phyloP scores from a whole-genome alignment of 2,888 invertebrate genomes.

The Tryphoninae sp. region DNA sequence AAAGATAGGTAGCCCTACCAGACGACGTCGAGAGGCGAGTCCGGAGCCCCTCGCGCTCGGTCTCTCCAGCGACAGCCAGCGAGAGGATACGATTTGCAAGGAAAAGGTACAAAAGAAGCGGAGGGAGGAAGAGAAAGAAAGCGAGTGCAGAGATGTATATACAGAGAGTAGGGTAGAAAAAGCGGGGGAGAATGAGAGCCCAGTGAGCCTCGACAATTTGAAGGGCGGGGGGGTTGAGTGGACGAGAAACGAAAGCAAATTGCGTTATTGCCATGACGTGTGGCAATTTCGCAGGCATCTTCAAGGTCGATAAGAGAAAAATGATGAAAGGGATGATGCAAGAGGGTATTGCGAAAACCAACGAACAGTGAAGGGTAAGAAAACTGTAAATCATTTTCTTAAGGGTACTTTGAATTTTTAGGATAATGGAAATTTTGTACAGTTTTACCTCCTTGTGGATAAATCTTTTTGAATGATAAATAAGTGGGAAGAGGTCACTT shows the following conservation, averaged over 20 bases:
- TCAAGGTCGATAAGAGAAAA: slow-evolving; percentile 53
- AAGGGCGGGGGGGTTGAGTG: slow-evolving; percentile 46
- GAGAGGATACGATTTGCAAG: slow-evolving; percentile 65
- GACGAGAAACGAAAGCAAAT: slow-evolving; percentile 64
- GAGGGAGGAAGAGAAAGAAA: slow-evolving; percentile 23
- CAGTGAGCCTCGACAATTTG: slow-evolving; percentile 54
- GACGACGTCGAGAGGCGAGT: slow-evolving; percentile 42
- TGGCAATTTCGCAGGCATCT: slow-evolving; percentile 59
- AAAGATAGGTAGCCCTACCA: slow-evolving; percentile 48
- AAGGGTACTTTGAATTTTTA: too few species aligned
- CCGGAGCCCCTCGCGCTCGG: slow-evolving; percentile 42
- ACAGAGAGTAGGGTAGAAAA: slow-evolving; percentile 23
- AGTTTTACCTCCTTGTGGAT: background rate
- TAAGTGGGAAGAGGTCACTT: too few species aligned
- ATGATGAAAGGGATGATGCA: slow-evolving; percentile 29
- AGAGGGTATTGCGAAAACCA: background rate
- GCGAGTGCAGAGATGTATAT: slow-evolving; percentile 35
- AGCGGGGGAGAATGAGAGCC: slow-evolving; percentile 45
- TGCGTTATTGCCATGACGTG: slow-evolving; percentile 61
- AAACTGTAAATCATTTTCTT: too few species aligned
- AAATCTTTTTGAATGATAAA: background rate
- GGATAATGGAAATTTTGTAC: background rate
- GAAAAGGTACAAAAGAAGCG: slow-evolving; percentile 38
- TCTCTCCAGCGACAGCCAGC: slow-evolving; percentile 40
- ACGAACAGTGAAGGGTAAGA: too few species aligned